phyloP scores from a whole-genome alignment of 2,113 vertebrate genomes.

The Esox niger region DNA sequence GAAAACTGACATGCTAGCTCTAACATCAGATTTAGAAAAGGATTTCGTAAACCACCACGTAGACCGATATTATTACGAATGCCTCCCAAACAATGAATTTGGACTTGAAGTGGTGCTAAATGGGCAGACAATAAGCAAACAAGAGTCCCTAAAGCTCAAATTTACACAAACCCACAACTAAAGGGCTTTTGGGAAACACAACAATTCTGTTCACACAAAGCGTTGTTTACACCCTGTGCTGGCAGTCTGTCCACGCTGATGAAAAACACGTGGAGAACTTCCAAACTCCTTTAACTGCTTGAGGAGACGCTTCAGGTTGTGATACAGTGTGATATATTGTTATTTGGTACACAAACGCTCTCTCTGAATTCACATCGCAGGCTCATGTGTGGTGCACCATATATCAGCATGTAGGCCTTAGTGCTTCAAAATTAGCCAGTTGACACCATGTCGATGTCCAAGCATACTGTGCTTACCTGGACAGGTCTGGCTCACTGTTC shows the following conservation, averaged over 20 bases:
- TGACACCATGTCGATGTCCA: neutral
- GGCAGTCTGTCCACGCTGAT: neutral
- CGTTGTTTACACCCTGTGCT: neutral
- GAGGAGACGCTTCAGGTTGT: neutral
- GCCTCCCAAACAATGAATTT: neutral
- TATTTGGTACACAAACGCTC: too few relatives aligned
- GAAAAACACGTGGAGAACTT: neutral
- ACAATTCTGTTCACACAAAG: neutral
- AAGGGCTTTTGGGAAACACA: neutral
- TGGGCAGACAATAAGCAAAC: neutral
- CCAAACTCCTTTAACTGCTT: neutral
- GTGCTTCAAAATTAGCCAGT: neutral
- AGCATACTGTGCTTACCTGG: too few relatives aligned
- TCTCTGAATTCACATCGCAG: constrained; percentile 6
- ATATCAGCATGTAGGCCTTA: constrained; percentile 3
- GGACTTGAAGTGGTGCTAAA: neutral
- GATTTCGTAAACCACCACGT: neutral
- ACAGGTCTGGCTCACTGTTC: too few relatives aligned
- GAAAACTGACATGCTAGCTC: constrained; percentile 1
- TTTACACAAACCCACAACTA: neutral
- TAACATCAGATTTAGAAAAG: neutral
- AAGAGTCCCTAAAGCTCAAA: neutral
- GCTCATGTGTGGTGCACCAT: constrained; percentile 11
- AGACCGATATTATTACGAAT: too few relatives aligned
- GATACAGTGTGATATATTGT: neutral